These are phyloP conservation scores for Mantis religiosa DNA, from an alignment of 2,888 invertebrate genomes.

Conservation along the genomic window DNA sequence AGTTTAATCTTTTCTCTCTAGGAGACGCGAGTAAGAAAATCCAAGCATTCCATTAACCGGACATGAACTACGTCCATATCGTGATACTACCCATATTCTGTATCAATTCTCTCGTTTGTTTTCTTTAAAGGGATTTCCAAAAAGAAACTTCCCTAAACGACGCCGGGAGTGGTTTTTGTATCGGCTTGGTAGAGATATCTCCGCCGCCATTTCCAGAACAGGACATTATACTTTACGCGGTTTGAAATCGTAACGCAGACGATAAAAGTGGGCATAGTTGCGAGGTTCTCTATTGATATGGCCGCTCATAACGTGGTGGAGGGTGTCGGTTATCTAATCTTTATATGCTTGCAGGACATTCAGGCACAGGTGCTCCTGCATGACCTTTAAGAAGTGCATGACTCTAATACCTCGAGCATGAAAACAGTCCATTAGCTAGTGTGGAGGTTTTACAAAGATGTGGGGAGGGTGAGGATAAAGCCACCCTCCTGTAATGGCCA, in stretches of 20 bases:
- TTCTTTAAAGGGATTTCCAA: background rate
- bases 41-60: background rate
- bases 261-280: background rate
- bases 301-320: background rate
- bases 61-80: background rate
- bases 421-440: slow-evolving; percentile 24
- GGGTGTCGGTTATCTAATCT: slow-evolving; percentile 4
- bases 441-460: slow-evolving; percentile 6
- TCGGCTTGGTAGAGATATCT: background rate
- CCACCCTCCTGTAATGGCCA: background rate
- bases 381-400: slow-evolving; percentile 17
- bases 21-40: background rate
- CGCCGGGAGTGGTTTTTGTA: background rate
- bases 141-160: background rate
- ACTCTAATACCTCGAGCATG: slow-evolving; percentile 15
- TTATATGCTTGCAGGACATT: background rate
- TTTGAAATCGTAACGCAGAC: background rate
- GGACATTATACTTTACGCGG: background rate
- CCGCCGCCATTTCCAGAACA: background rate
- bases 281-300: background rate
- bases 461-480: background rate
- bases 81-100: background rate
- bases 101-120: background rate
- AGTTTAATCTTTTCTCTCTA: background rate
- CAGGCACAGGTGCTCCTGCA: background rate